These are phyloP conservation scores for Steatornis caripensis DNA, from an alignment of 2,113 vertebrate species.

Conservation along the genomic window DNA sequence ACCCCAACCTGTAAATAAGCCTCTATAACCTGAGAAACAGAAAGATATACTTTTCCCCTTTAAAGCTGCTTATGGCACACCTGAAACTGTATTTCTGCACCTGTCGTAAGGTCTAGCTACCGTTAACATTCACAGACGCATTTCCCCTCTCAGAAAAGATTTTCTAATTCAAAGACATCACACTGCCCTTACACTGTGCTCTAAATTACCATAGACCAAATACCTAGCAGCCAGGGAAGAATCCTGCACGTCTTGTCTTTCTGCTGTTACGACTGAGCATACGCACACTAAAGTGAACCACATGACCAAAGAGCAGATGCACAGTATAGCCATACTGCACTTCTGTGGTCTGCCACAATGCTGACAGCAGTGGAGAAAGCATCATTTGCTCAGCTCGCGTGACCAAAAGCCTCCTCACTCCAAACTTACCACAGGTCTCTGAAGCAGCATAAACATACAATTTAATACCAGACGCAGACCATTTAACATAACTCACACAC, in stretches of 20 bases:
- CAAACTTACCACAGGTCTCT: background rate
- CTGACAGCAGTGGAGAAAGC: background rate
- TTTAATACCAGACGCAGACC: background rate
- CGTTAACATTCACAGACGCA: background rate
- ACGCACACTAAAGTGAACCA: background rate
- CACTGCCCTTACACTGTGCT: background rate
- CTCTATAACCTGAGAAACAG: background rate
- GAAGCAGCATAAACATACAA: fast-evolving
- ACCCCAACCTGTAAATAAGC: background rate
- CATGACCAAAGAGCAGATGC: background rate
- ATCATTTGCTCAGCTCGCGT: background rate
- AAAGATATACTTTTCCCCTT: background rate
- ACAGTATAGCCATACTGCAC: background rate
- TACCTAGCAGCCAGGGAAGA: background rate
- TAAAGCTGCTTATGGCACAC: background rate
- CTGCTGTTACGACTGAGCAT: background rate
- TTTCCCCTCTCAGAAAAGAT: background rate
- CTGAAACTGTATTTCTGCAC: background rate
- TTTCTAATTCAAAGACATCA: background rate
- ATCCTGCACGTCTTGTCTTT: background rate
- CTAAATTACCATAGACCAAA: background rate
- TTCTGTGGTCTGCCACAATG: background rate
- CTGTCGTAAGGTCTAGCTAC: background rate
- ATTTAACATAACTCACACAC: background rate
- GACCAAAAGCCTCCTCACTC: background rate